Evolutionary conservation across 2,888 invertebrate species (phyloP).

Genomic region (Junonia oenone): DNA sequence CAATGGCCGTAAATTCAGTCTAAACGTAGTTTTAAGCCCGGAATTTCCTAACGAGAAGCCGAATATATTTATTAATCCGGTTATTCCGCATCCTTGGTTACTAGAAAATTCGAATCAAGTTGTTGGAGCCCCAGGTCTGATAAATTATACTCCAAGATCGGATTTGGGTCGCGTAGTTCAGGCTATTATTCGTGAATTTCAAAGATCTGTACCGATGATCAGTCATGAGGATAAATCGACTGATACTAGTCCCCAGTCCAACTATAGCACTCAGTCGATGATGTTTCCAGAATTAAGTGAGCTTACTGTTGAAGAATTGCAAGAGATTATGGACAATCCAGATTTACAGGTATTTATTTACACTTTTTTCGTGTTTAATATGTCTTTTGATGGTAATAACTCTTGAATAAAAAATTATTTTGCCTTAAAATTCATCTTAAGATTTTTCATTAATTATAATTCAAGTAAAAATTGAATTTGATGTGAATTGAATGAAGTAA

Average conservation of each 20-base stretch:
- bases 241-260: no score
- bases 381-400: no score
- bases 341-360: constrained; percentile 83
- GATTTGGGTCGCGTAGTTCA: constrained; percentile 88
- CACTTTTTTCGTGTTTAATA: no score
- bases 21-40: constrained; percentile 82
- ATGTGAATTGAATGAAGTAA: no score
- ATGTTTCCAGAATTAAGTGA: constrained; percentile 63
- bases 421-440: no score
- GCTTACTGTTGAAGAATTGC: constrained; percentile 81
- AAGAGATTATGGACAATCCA: constrained; percentile 83
- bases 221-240: constrained; percentile 63
- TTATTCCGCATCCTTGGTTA: constrained; percentile 86
- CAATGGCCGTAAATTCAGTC: constrained; percentile 82
- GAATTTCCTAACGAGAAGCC: no score
- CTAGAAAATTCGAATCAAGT: constrained; percentile 84
- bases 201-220: constrained; percentile 63
- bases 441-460: no score
- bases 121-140: constrained; percentile 85
- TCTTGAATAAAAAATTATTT: no score
- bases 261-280: constrained; percentile 42
- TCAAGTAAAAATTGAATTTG: no score
- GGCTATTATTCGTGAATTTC: constrained; percentile 88
- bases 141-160: constrained; percentile 88
- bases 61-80: no score